Evolutionary conservation across 2,888 invertebrate species (phyloP).

Genomic region (Adineta ricciae): DNA sequence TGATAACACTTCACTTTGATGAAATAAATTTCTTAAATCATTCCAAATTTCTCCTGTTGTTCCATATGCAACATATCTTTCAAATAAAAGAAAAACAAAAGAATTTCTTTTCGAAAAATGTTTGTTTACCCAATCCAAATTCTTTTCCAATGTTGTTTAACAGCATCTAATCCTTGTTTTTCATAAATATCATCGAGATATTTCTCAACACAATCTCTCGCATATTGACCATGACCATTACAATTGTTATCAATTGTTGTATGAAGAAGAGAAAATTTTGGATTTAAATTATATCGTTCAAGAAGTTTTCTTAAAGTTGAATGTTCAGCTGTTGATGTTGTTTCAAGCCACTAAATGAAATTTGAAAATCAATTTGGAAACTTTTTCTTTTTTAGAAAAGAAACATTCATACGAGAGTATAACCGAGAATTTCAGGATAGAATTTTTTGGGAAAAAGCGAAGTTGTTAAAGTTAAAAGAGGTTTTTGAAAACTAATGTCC

Average conservation of each 20-base stretch:
- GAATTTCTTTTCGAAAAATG: not conserved
- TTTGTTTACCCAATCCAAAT: not conserved
- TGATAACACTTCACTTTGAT: not conserved
- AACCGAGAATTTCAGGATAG: not conserved
- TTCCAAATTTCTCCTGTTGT: not conserved
- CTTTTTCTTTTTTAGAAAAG: not conserved
- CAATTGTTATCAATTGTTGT: not conserved
- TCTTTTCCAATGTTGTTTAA: not conserved
- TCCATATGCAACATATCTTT: not conserved
- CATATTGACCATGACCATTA: not conserved
- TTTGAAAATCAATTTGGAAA: too few species aligned
- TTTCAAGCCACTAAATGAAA: not conserved
- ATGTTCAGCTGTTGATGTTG: not conserved
- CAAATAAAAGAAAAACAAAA: not conserved
- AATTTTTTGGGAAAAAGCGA: constrained; percentile 14
- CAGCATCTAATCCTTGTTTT: not conserved
- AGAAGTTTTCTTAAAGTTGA: not conserved
- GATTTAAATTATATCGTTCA: not conserved
- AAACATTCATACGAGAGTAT: not conserved
- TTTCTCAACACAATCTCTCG: not conserved
- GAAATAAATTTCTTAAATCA: not conserved
- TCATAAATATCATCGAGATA: not conserved
- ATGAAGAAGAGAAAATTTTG: constrained; percentile 2
- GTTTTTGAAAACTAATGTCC: not conserved
- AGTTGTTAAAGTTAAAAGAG: not conserved